Percentiles rank a stretch among this genome's conserved stretches.
phyloP scores from a whole-genome alignment of 2,797 vertebrate genomes.

The Artibeus lituratus region DNA sequence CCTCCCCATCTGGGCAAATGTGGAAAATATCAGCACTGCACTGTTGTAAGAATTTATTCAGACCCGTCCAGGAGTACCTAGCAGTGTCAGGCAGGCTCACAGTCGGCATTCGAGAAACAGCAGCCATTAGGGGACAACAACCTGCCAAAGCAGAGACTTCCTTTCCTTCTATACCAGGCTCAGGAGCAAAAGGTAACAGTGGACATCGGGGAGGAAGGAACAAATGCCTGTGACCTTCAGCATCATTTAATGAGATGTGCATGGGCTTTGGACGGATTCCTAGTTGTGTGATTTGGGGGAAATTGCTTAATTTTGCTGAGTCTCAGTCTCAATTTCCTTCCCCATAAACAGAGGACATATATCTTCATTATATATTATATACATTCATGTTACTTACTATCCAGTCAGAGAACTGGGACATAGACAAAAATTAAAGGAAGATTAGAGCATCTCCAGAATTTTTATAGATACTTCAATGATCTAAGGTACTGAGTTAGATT shows the following conservation, averaged over 20 bases:
- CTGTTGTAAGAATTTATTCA: not conserved
- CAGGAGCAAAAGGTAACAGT: not conserved
- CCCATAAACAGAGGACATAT: not conserved
- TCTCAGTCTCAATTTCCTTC: not conserved
- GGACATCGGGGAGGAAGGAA: not conserved
- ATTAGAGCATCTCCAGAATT: not conserved
- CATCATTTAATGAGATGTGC: rapidly evolving
- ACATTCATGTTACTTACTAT: not conserved
- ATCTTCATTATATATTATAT: not conserved
- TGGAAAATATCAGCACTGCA: not conserved
- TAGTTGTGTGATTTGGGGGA: not conserved
- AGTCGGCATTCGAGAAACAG: not conserved
- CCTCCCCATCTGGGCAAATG: not conserved
- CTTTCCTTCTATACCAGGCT: not conserved
- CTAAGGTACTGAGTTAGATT: not conserved
- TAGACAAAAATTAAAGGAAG: not conserved
- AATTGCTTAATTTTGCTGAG: not conserved
- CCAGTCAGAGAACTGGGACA: not conserved
- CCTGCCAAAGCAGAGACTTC: not conserved
- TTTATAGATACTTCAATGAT: not conserved
- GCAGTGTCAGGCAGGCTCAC: not conserved
- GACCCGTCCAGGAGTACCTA: not conserved
- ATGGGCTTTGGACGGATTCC: not conserved
- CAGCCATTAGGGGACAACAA: not conserved
- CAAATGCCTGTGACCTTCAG: not conserved